Base-by-base conservation (phyloP, 2,113 vertebrate species). In the Rana temporaria region DNA sequence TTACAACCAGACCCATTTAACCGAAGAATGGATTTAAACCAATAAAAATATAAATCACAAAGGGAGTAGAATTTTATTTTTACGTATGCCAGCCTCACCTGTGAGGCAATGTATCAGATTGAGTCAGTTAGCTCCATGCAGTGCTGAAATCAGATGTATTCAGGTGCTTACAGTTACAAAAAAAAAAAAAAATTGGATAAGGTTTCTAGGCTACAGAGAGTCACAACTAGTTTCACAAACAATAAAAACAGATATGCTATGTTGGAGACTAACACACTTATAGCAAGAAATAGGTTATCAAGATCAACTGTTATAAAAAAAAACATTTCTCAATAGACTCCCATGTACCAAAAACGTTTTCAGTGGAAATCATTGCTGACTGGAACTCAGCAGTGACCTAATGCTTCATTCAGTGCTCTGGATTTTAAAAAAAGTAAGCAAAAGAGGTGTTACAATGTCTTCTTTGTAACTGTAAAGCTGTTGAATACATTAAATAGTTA, bases 1-100 rank as follows among this genome's bases (percentile, higher is more conserved):
- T 66, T 68, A 67, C 62, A 68, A 68, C 55, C 22, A 57, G 1
- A 18, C 20, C 67, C 76, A 76, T 83, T 83, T 83, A 75, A 76
- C 62, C 32, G 64, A 68, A 34, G 53, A 67, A 68, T 67, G 55
- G 17, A 26, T 32, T 57, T 68, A 82, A 64, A 73, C 32, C 59
- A 81, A 81, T 81, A 57, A 57, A 30, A 17, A 52, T 42, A 76
- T 75, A 76, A 83, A 83, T 52, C 52, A 42, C 53, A 68, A 34
- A 24, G 55, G 0, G 9, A 63, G 56, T 17, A 26, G 72, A 17
- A 59, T 14, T 64, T 30, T 76, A 59, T 53, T 68, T 30, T 59
- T 34, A 59, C 32, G 24, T 32, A 75, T 60, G 59, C 42, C 34
- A 20, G 56, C 4, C 52, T 70, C 67, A 81, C 72, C 81, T 76